Percentiles rank a stretch among this genome's conserved stretches.
phyloP scores from a whole-genome alignment of 2,113 vertebrate genomes.

The Sclerurus mexicanus region DNA sequence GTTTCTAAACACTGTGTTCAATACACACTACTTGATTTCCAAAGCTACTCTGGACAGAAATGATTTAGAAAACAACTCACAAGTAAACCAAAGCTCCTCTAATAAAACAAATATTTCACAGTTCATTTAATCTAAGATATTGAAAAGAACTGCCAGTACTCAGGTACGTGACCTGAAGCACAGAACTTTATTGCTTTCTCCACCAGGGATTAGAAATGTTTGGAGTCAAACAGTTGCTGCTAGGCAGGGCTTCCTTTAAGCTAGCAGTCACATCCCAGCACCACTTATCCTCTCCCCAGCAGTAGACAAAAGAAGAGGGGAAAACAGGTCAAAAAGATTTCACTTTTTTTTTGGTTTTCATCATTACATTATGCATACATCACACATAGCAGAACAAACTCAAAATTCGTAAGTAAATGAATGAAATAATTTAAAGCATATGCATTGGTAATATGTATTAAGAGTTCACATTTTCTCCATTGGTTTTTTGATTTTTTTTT shows the following conservation, averaged over 20 bases:
- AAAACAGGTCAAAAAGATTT: neutral
- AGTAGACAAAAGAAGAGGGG: neutral
- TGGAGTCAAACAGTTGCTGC: conserved; percentile 56
- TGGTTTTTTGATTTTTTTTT: no score
- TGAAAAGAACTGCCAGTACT: conserved; percentile 76
- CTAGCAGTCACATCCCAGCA: neutral
- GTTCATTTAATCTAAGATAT: conserved; percentile 79
- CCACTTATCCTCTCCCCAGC: neutral
- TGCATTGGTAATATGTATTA: neutral
- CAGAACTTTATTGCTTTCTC: conserved; percentile 65
- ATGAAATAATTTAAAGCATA: neutral
- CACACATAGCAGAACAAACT: neutral
- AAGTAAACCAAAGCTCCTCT: conserved; percentile 72
- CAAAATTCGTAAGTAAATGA: neutral
- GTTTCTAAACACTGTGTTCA: conserved; percentile 8
- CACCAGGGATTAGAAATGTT: conserved; percentile 40
- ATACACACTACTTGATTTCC: conserved; percentile 8
- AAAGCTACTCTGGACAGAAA: conserved; percentile 53
- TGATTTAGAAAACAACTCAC: conserved; percentile 64
- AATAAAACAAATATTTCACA: conserved; percentile 81
- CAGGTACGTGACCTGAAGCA: conserved; percentile 71
- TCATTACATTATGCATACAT: no score
- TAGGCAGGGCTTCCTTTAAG: conserved; percentile 39
- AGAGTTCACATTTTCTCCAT: neutral
- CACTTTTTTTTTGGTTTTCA: neutral